Evolutionary conservation across 2,113 vertebrate genomes (phyloP).

Genomic region (Hepsetus odoe): DNA sequence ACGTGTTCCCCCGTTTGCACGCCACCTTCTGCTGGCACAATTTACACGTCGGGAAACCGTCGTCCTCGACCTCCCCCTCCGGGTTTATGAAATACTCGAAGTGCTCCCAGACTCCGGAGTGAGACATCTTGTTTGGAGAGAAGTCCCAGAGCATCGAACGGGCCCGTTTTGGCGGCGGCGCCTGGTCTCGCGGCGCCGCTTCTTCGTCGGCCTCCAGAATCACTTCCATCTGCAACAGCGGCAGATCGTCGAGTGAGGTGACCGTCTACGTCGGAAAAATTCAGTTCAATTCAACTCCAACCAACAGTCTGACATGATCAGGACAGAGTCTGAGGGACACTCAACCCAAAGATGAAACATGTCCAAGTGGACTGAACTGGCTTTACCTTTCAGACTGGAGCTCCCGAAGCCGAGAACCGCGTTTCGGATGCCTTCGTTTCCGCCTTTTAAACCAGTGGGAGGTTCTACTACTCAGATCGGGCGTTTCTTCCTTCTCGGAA

Average conservation of each 20-base stretch:
- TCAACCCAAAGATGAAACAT: neutral
- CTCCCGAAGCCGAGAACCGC: neutral
- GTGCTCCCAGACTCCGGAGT: slow-evolving; percentile 27
- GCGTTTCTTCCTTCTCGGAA: neutral
- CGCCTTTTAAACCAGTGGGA: neutral
- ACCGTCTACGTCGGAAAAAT: no score
- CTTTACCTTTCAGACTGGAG: neutral
- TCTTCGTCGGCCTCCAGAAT: slow-evolving; percentile 12
- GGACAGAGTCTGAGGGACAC: neutral
- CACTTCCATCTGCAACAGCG: neutral
- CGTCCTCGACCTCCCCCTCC: slow-evolving; percentile 32
- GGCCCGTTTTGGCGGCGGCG: slow-evolving; percentile 24
- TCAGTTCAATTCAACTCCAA: neutral
- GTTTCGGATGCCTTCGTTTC: neutral
- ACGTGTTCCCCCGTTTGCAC: slow-evolving; percentile 42
- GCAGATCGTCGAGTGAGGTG: neutral
- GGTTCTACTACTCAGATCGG: neutral
- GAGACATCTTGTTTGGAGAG: neutral
- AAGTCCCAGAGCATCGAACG: neutral
- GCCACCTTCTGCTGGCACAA: slow-evolving; percentile 38
- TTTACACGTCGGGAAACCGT: slow-evolving; percentile 36
- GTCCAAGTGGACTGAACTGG: neutral
- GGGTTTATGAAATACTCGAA: slow-evolving; percentile 42
- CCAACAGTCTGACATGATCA: neutral
- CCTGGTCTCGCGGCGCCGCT: neutral